These are phyloP conservation scores for Aphidius ervi DNA, from an alignment of 1,140 invertebrate species.

Conservation along the genomic window DNA sequence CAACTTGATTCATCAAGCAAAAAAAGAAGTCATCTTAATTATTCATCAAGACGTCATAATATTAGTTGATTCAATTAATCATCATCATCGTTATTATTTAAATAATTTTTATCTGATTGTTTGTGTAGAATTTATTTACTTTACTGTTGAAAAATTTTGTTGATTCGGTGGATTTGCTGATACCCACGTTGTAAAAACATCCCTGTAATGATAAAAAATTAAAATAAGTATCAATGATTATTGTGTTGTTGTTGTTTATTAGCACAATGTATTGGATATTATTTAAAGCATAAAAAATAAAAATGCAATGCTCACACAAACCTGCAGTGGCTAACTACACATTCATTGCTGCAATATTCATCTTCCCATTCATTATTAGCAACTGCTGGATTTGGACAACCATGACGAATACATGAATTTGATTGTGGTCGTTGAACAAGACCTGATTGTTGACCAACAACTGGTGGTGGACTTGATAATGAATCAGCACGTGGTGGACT, in stretches of 20 bases:
- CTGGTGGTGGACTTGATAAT: conserved; percentile 42
- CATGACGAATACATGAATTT: conserved; percentile 79
- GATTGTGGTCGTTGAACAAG: conserved; percentile 52
- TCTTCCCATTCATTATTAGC: conserved; percentile 94
- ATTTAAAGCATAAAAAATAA: conserved; percentile 17
- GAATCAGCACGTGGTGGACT: conserved; percentile 46
- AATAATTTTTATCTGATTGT: conserved; percentile 1
- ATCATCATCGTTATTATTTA: no score
- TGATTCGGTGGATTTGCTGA: conserved; percentile 73
- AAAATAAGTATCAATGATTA: conserved; percentile 22
- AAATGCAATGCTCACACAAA: conserved; percentile 46
- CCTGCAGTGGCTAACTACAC: conserved; percentile 94
- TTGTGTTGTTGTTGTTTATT: background rate
- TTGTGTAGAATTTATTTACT: conserved; percentile 42
- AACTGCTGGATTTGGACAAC: conserved; percentile 86
- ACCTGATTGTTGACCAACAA: conserved; percentile 43
- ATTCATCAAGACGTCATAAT: background rate
- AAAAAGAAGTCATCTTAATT: background rate
- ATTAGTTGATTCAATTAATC: background rate
- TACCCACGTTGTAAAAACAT: conserved; percentile 87
- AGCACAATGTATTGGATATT: background rate
- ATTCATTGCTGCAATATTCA: conserved; percentile 96
- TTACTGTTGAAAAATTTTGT: conserved; percentile 60
- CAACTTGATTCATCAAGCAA: no score
- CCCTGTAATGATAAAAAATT: conserved; percentile 58